Evolutionary conservation across 2,113 vertebrate species (phyloP).

Genomic region (Glareola pratincola): DNA sequence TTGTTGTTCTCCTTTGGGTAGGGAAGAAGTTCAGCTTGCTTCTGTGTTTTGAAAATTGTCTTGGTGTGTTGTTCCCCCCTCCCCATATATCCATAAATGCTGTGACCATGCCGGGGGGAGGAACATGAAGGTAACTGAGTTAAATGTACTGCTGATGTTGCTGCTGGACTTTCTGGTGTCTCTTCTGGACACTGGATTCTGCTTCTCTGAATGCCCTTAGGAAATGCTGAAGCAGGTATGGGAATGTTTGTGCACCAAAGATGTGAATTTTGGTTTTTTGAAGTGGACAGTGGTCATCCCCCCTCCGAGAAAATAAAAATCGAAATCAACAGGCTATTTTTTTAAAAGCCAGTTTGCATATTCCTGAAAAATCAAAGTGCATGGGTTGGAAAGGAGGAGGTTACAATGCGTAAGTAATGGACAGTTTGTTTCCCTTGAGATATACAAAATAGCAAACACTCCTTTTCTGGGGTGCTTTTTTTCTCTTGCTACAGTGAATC

Average conservation of each 20-base stretch:
- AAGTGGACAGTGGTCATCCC: not conserved
- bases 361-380: not conserved
- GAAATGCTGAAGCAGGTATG: not conserved
- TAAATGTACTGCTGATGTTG: not conserved
- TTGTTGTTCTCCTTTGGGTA: not conserved
- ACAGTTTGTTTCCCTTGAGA: not conserved
- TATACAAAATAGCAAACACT: not conserved
- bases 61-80: not conserved
- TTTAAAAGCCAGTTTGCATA: not conserved
- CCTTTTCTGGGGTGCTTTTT: not conserved
- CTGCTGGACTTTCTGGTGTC: not conserved
- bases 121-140: not conserved
- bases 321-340: not conserved
- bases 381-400: not conserved
- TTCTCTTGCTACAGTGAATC: not conserved
- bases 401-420: not conserved
- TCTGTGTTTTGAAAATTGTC: not conserved
- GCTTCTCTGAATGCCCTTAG: not conserved
- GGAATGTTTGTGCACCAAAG: not conserved
- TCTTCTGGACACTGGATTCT: not conserved
- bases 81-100: not conserved
- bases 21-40: not conserved
- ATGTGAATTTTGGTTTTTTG: not conserved
- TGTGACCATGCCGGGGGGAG: accelerated
- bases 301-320: too few species aligned